Base-by-base conservation (phyloP, 1,140 invertebrate genomes). In the Pseudoatta argentina region DNA sequence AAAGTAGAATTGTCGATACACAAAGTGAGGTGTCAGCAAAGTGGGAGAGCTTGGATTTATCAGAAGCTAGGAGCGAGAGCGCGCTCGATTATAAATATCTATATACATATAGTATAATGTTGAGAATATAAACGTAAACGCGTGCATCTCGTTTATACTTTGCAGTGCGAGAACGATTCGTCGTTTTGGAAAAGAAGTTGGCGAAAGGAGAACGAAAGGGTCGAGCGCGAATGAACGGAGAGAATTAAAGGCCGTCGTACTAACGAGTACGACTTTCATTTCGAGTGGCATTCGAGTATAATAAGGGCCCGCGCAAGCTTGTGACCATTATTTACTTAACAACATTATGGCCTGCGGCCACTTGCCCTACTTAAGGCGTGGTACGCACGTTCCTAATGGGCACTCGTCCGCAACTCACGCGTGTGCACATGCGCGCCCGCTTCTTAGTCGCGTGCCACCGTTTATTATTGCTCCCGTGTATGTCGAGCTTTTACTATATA, bases 271-370 rank as follows among this genome's bases (percentile, higher is more conserved):
- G 92, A 92, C 91, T 92, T 91, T 88, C 66, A 64, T 86, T 89
- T 92, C 83, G 87, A 92, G 92, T 92, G 87, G 91, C 14, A 69
- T 69, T 69, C 21, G 21, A 69, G 39, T 87, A 88, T 90, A 90
- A 90, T 92, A 92, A 93, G 89, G 89, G 88, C 87, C 91, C 51
- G 86, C 87, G 86, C 87, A 89, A 87, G 89, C 90, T 90, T 79
- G 87, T 39, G 77, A 53, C 91, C 83, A 93, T 93, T 93, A 93
- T 93, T 93, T 92, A 92, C 89, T 88, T 91, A 91, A 91, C 91
- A 91, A 91, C 89, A 91, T 92, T 88, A 91, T 86, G 87, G 85
- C 90, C 85, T 8, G 69, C 87, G 83, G 88, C 88, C 90, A 91
- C 90, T 88, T 86, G 85, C 66, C 86, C 75, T 86, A 71, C 51